Percentiles rank a stretch among this genome's conserved stretches.
These are phyloP conservation scores for Apostichopus californicus DNA, from an alignment of 35 echinoderm and acorn worm species.

Conservation along the genomic window DNA sequence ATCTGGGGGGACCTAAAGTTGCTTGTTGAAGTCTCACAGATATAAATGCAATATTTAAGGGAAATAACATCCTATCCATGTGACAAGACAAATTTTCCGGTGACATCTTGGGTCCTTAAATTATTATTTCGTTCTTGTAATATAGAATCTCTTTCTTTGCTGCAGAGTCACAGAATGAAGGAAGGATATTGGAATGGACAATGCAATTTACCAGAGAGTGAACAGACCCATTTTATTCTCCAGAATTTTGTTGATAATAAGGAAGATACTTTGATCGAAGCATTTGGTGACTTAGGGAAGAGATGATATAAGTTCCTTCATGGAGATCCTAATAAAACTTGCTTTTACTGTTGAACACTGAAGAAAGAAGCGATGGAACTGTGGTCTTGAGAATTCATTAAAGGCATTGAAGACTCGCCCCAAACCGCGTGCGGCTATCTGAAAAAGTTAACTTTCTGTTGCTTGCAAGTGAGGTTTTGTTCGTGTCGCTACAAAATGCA, in stretches of 20 bases:
- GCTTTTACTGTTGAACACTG: not conserved
- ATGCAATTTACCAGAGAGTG: slow-evolving; percentile 32
- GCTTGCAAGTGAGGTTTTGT: no score
- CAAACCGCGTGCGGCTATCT: no score
- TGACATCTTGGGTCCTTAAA: no score
- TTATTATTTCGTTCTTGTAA: not conserved
- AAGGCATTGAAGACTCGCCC: no score
- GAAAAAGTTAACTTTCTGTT: no score
- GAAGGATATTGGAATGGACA: slow-evolving; percentile 48
- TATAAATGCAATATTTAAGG: no score
- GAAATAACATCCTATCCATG: no score
- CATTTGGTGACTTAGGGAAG: slow-evolving; percentile 20
- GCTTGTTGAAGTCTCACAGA: no score
- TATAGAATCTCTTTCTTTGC: not conserved
- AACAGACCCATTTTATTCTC: slow-evolving; percentile 34
- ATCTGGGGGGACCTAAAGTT: no score
- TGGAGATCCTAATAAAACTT: not conserved
- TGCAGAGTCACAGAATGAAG: slow-evolving; percentile 51
- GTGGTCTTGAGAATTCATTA: not conserved
- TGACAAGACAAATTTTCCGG: no score
- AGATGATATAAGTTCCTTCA: not conserved
- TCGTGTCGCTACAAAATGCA: no score
- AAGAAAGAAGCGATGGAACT: not conserved
- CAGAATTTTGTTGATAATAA: slow-evolving; percentile 27
- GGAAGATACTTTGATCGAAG: slow-evolving; percentile 44